phyloP scores from a whole-genome alignment of 2,113 vertebrate genomes.

The Ptyas mucosa region DNA sequence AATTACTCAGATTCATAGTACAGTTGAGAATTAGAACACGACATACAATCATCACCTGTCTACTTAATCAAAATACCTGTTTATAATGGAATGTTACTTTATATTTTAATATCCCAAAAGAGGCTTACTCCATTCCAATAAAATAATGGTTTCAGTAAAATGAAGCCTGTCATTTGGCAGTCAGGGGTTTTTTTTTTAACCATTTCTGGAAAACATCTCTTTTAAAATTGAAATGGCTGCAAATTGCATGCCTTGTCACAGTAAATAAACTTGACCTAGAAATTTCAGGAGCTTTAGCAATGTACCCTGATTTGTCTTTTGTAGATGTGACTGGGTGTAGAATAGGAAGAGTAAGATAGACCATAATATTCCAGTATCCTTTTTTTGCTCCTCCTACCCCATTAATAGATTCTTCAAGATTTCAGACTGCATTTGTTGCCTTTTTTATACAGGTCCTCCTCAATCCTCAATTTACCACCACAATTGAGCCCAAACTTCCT shows the following conservation, averaged over 20 bases:
- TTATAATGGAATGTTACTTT: background rate
- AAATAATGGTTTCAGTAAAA: background rate
- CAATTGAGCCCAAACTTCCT: background rate
- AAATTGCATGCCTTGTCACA: background rate
- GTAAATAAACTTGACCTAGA: fast-evolving
- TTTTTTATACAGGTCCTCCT: background rate
- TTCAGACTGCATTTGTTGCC: background rate
- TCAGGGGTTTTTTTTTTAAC: background rate
- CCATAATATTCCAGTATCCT: background rate
- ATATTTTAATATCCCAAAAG: background rate
- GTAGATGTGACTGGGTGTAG: background rate
- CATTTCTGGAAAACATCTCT: background rate
- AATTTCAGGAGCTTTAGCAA: fast-evolving
- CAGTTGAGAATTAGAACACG: fast-evolving
- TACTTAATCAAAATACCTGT: background rate
- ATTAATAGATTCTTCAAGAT: background rate
- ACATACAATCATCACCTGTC: background rate
- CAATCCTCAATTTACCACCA: background rate
- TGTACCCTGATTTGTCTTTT: fast-evolving
- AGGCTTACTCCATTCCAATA: background rate
- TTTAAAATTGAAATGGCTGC: background rate
- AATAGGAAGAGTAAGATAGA: background rate
- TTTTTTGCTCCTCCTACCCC: background rate
- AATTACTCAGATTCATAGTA: background rate
- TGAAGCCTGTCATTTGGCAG: too few relatives aligned